Conservation (phyloP, 2,797 vertebrate genomes). For the Lagocephalus sceleratus region DNA sequence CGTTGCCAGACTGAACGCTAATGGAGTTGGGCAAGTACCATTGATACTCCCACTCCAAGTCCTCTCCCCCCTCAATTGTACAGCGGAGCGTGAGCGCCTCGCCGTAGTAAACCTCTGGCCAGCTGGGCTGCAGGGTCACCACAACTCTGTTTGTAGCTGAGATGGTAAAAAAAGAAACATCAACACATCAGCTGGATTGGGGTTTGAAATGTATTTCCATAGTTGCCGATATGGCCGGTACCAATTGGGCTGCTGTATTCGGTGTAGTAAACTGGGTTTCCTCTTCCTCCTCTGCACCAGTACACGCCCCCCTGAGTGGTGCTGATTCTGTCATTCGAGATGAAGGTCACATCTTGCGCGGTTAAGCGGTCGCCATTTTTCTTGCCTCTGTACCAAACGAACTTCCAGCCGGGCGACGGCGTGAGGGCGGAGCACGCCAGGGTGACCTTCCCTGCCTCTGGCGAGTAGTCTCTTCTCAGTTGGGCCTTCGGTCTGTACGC, state of each 20-base stretch:
- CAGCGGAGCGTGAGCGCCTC: conserved; percentile 38
- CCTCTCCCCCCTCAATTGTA: conserved; percentile 13
- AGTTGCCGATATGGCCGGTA: neutral
- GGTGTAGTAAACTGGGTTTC: conserved; percentile 9
- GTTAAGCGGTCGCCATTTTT: conserved; percentile 1
- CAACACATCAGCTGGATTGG: neutral
- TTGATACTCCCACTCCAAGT: conserved; percentile 35
- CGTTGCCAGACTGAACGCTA: neutral
- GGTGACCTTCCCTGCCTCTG: neutral
- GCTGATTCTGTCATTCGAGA: neutral
- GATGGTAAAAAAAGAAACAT: neutral
- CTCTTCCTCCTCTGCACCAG: conserved; percentile 34
- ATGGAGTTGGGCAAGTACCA: conserved; percentile 7
- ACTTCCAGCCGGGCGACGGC: conserved; percentile 9
- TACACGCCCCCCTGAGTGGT: conserved; percentile 19
- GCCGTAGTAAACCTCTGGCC: conserved; percentile 1
- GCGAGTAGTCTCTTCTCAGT: neutral
- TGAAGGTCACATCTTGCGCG: neutral
- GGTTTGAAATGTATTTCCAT: neutral
- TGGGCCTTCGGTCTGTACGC: neutral
- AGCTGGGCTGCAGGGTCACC: conserved; percentile 22
- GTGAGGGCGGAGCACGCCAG: conserved; percentile 20
- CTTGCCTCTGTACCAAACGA: conserved; percentile 18
- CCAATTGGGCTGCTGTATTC: conserved; percentile 6
- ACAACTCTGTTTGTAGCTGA: conserved; percentile 5